A percentile compares a stretch with the other conserved stretches of the same genome.
These are phyloP conservation scores for Adrianichthys oophorus DNA, from an alignment of 2,797 vertebrate genomes.

Conservation along the genomic window DNA sequence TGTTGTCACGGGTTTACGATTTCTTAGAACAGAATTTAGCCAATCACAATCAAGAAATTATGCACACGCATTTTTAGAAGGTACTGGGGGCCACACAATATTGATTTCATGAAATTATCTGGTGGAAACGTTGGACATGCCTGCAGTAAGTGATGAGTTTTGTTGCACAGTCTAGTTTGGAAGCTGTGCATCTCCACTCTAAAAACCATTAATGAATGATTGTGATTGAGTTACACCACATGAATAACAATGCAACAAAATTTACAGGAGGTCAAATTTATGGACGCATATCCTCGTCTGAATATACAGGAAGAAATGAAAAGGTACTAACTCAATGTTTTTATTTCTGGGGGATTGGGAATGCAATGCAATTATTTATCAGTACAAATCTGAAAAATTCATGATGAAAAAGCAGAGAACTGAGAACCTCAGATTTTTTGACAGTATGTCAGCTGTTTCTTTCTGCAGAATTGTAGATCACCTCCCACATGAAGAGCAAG, in stretches of 20 bases:
- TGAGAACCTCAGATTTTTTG: slow-evolving; percentile 1
- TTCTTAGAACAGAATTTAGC: no score
- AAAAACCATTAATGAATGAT: slow-evolving; percentile 72
- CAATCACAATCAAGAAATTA: no score
- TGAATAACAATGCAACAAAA: slow-evolving; percentile 60
- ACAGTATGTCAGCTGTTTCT: slow-evolving; percentile 16
- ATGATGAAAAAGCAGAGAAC: background rate
- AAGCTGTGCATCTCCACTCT: slow-evolving; percentile 54
- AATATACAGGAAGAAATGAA: slow-evolving; percentile 5
- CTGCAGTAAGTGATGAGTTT: slow-evolving; percentile 57
- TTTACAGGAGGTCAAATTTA: slow-evolving; percentile 62
- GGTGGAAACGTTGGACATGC: slow-evolving; percentile 36
- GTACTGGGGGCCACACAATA: no score
- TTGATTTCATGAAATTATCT: no score
- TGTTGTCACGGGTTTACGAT: no score
- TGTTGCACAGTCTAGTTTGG: slow-evolving; percentile 53
- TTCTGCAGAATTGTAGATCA: slow-evolving; percentile 21
- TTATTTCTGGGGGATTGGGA: background rate
- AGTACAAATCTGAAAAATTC: background rate
- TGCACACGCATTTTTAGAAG: no score
- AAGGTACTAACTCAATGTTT: background rate
- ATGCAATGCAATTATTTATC: background rate
- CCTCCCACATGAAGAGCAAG: slow-evolving; percentile 31
- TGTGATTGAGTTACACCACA: slow-evolving; percentile 71
- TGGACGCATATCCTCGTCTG: slow-evolving; percentile 30